Conservation (phyloP, 2,888 invertebrate species). For the Endotricha flammealis region DNA sequence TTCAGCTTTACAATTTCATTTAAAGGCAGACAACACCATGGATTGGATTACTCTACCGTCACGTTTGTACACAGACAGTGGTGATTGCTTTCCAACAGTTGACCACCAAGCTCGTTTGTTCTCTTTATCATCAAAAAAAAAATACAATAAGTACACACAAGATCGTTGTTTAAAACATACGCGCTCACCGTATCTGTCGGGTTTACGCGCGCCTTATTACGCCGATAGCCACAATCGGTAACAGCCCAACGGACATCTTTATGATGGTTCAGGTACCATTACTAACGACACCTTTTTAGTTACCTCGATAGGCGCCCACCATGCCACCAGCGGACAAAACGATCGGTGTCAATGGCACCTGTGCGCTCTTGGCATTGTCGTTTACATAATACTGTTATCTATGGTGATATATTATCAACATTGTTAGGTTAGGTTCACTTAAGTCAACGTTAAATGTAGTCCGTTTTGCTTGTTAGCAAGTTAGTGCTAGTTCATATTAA, state of each 20-base stretch:
- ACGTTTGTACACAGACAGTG: too few species aligned
- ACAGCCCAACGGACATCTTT: constrained; percentile 74
- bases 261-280: constrained; percentile 77
- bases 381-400: constrained; percentile 13
- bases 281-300: constrained; percentile 79
- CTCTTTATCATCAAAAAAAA: too few species aligned
- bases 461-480: too few species aligned
- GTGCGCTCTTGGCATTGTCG: constrained; percentile 23
- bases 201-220: constrained; percentile 54
- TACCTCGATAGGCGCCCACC: constrained; percentile 66
- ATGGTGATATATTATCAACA: too few species aligned
- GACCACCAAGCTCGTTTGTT: too few species aligned
- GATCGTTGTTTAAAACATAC: constrained; percentile 3
- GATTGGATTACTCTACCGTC: too few species aligned
- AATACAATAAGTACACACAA: constrained; percentile 29
- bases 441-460: too few species aligned
- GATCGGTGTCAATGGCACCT: constrained; percentile 46
- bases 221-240: constrained; percentile 71
- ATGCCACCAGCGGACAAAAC: constrained; percentile 47
- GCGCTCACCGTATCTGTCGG: constrained; percentile 32
- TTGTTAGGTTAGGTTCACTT: too few species aligned
- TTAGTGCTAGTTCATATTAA: too few species aligned
- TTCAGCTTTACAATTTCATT: too few species aligned
- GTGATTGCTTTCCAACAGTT: too few species aligned
- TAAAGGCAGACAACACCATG: too few species aligned